A percentile compares a stretch with the other conserved stretches of the same genome.
Evolutionary conservation across 2,797 vertebrate genomes (phyloP).

Genomic region (Chaenodraco wilsoni): DNA sequence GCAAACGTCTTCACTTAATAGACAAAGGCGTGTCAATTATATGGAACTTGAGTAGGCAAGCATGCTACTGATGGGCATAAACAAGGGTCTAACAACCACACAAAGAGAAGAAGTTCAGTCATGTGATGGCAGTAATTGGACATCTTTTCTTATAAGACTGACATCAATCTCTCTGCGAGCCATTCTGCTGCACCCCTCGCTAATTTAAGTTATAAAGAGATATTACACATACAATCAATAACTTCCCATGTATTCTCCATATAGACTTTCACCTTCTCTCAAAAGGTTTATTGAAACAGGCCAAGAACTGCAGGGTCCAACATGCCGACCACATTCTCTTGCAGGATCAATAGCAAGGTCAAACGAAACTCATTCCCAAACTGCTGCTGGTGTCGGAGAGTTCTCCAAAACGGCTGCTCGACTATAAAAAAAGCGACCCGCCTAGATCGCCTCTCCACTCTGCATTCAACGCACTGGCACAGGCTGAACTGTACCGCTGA

Average conservation of each 20-base stretch:
- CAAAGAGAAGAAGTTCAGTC: slow-evolving; percentile 26
- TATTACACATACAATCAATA: slow-evolving; percentile 35
- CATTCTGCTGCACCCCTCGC: background rate
- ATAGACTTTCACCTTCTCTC: slow-evolving; percentile 34
- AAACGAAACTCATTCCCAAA: slow-evolving; percentile 58
- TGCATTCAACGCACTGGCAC: slow-evolving; percentile 48
- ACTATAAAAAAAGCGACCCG: slow-evolving; percentile 43
- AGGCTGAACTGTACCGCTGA: slow-evolving; percentile 40
- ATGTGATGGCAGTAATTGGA: slow-evolving; percentile 13
- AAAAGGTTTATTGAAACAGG: slow-evolving; percentile 29
- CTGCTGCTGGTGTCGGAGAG: slow-evolving; percentile 46
- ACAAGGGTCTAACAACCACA: background rate
- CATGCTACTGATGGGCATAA: slow-evolving; percentile 15
- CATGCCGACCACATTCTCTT: slow-evolving; percentile 42
- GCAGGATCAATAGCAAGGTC: slow-evolving; percentile 58
- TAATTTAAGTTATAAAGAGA: slow-evolving; percentile 32
- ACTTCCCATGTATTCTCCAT: slow-evolving; percentile 37
- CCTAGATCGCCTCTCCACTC: slow-evolving; percentile 43
- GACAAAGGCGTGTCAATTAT: slow-evolving; percentile 53
- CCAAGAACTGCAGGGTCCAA: slow-evolving; percentile 16
- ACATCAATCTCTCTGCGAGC: slow-evolving; percentile 1
- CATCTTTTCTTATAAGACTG: slow-evolving; percentile 17
- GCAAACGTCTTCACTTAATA: slow-evolving; percentile 41
- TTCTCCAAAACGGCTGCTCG: slow-evolving; percentile 50
- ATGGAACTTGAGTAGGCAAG: slow-evolving; percentile 27